These are phyloP conservation scores for Psittacara wagleri DNA, from an alignment of 2,113 vertebrate species.

Conservation along the genomic window DNA sequence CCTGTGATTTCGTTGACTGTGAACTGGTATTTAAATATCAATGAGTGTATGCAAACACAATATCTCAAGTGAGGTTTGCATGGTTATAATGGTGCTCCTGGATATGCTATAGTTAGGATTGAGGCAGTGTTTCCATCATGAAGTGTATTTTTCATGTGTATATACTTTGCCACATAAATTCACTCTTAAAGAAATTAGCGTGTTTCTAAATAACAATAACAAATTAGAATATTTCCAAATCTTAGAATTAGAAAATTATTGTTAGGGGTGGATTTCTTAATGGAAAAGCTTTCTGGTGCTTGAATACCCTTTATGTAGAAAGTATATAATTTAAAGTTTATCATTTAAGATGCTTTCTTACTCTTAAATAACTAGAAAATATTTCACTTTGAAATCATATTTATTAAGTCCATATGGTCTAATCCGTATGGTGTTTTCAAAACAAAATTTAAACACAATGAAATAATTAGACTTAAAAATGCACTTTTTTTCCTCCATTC, in stretches of 20 bases:
- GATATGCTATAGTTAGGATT: not conserved
- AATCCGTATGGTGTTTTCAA: not conserved
- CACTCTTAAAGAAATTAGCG: not conserved
- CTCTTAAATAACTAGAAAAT: not conserved
- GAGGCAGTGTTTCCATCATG: not conserved
- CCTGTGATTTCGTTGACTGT: not conserved
- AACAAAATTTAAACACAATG: not conserved
- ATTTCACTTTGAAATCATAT: not conserved
- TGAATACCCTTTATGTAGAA: not conserved
- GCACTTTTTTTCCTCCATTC: not conserved
- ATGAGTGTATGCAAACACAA: not conserved
- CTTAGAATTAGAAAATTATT: not conserved
- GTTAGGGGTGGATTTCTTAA: not conserved
- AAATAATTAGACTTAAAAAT: not conserved
- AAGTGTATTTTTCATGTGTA: not conserved
- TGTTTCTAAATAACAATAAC: not conserved
- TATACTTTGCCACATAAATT: not conserved
- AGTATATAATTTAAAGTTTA: not conserved
- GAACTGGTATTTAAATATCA: not conserved
- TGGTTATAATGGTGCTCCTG: not conserved
- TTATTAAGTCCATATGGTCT: not conserved
- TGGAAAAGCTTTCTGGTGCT: not conserved
- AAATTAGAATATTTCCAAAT: not conserved
- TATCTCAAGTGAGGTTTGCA: not conserved
- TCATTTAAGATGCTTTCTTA: not conserved